Evolutionary conservation across 2,797 vertebrate genomes (phyloP), one percentile per base, ranked within the genome.

Genomic region (Thaleichthys pacificus): DNA sequence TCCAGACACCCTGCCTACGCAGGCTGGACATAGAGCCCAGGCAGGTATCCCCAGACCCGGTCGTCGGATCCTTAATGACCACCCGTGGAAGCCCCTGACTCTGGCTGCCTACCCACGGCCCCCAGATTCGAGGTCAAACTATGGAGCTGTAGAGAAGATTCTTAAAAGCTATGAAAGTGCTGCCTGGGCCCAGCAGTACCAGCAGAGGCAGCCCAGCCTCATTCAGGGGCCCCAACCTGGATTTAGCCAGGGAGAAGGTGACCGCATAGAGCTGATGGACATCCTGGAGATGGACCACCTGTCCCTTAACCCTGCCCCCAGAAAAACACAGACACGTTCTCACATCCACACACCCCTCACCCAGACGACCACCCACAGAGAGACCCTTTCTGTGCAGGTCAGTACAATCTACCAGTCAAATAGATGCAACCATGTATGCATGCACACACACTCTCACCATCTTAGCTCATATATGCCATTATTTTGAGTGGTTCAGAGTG

Each of bases 101-200:
- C 92, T 99, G 75, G 97, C 95, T 14, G 95, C 95, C 4, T 95
- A 96, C 75, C 97, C 97, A 0, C 94, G 95, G 21, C 96, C 95
- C 6, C 93, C 95, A 74, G 96, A 97, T 68, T 95, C 98, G 65
- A 93, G 94, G 77, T 99, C 97, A 0, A 99, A 99, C 91, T 98
- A 98, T 3, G 95, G 97, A 14, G 96, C 97, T 58, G 93, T 98
- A 76, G 96, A 98, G 87, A 95, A 94, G 84, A 95, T 98, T 83
- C 84, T 99, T 84, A 97, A 95, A 92, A 96, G 92, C 82, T 98
- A 96, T 32, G 95, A 98, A 87, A 93, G 87, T 49, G 89, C 95
- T 49, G 92, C 73, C 49, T 85, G 89, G 83, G 87, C 92, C 66
- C 64, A 84, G 0, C 89, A 88, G 78, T 89, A 87, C 70, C 91